A percentile compares a stretch with the other conserved stretches of the same genome.
These are phyloP conservation scores for Papilio dardanus DNA, from an alignment of 1,140 invertebrate species.

Conservation along the genomic window DNA sequence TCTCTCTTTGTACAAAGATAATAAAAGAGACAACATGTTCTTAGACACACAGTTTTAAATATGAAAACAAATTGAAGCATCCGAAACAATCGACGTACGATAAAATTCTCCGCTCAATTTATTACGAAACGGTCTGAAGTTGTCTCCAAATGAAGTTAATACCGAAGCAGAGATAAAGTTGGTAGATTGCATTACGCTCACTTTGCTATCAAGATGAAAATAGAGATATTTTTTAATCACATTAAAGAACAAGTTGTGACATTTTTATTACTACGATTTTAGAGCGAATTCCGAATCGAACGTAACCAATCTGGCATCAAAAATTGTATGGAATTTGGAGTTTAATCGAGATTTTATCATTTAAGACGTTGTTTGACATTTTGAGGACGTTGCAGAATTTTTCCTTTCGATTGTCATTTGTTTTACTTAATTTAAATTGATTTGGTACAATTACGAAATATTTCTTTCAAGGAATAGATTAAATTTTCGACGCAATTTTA, in stretches of 20 bases:
- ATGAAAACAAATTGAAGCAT: not conserved
- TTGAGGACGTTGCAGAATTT: no score
- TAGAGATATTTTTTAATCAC: not conserved
- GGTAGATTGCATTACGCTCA: slow-evolving; percentile 12
- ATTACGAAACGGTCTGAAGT: slow-evolving; percentile 5
- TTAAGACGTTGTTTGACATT: no score
- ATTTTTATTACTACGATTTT: not conserved
- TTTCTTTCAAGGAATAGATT: no score
- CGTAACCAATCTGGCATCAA: no score
- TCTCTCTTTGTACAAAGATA: not conserved
- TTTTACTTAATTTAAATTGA: no score
- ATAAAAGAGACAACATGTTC: not conserved
- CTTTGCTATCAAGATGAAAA: not conserved
- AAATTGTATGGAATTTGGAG: no score
- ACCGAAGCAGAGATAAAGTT: not conserved
- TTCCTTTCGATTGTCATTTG: no score
- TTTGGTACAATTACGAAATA: no score
- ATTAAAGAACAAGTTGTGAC: no score
- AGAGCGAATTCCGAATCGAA: no score
- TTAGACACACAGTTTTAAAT: not conserved
- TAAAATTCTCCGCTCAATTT: slow-evolving; percentile 26
- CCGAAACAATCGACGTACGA: not conserved
- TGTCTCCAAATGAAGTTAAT: slow-evolving; percentile 27
- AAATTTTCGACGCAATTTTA: not conserved
- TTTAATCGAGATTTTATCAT: no score